phyloP scores from a whole-genome alignment of 2,888 invertebrate genomes.

The Oligia strigilis region DNA sequence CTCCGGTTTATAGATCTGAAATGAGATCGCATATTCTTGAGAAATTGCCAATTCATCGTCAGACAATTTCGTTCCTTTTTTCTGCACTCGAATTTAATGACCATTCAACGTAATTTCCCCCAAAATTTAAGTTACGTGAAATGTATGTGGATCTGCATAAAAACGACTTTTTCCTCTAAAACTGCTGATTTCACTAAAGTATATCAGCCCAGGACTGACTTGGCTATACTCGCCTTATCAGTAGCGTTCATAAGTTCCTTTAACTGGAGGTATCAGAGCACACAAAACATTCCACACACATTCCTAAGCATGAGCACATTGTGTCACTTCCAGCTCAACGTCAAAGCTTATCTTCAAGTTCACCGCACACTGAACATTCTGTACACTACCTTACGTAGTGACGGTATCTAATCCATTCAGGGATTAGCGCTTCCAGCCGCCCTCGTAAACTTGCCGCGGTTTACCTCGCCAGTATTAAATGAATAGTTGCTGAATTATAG shows the following conservation, averaged over 20 bases:
- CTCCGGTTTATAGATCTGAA: background rate
- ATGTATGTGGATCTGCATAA: background rate
- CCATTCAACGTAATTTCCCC: background rate
- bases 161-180: background rate
- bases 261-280: background rate
- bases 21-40: background rate
- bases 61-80: background rate
- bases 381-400: background rate
- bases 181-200: background rate
- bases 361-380: slow-evolving; percentile 31
- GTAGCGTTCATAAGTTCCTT: background rate
- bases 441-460: slow-evolving; percentile 55
- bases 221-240: background rate
- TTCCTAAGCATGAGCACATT: background rate
- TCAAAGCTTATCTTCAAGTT: background rate
- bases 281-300: background rate
- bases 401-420: slow-evolving; percentile 59
- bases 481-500: slow-evolving; percentile 46
- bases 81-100: background rate
- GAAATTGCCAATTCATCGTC: background rate
- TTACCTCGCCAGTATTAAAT: slow-evolving; percentile 53
- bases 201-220: background rate
- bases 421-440: slow-evolving; percentile 54
- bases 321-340: background rate
- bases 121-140: background rate